A percentile compares a stretch with the other conserved stretches of the same genome.
phyloP scores from a whole-genome alignment of 2,113 vertebrate species.

The Rhabdomys dilectus region DNA sequence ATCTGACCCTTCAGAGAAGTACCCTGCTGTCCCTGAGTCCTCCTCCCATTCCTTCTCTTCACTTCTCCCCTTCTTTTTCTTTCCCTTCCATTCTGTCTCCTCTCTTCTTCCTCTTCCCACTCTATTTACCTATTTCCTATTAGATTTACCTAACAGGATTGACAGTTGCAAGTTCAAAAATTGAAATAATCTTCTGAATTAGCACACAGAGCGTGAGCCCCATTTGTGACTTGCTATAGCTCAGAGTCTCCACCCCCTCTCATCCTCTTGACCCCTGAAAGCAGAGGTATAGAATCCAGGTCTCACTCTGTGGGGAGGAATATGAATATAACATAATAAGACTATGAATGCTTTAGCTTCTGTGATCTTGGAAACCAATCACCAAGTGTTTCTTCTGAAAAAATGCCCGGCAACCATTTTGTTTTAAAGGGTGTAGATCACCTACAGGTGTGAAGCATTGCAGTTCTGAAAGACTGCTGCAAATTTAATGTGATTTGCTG shows the following conservation, averaged over 20 bases:
- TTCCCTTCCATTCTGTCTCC: not conserved
- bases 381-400: not conserved
- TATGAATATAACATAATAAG: not conserved
- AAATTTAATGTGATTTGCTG: not conserved
- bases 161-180: not conserved
- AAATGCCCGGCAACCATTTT: not conserved
- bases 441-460: no score
- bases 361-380: not conserved
- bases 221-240: not conserved
- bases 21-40: not conserved
- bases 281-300: not conserved
- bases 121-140: not conserved
- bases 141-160: not conserved
- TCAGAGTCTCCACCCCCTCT: not conserved
- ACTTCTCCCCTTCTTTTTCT: not conserved
- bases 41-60: not conserved
- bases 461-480: not conserved
- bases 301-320: no score
- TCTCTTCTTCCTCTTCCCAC: not conserved
- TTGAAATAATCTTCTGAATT: not conserved
- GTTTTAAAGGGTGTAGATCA: not conserved
- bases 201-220: accelerated
- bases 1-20: not conserved
- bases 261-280: not conserved
- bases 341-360: not conserved